Conservation (phyloP, 2,797 vertebrate species). For the Oreonectes daqikongensis region DNA sequence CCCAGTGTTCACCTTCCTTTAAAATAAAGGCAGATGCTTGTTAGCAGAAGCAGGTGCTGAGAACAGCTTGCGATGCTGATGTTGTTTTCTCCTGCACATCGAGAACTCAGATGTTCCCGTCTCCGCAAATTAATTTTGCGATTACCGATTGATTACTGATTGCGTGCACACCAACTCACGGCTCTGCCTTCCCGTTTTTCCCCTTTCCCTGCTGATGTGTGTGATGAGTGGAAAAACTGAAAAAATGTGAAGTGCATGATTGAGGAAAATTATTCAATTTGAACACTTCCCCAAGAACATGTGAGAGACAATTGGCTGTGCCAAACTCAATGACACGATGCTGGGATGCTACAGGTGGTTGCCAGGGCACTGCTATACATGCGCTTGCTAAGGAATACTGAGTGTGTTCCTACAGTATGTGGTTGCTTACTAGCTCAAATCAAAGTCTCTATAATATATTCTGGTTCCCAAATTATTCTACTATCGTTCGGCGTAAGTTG, state of each 20-base stretch:
- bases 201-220: neutral
- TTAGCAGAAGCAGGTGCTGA: constrained; percentile 77
- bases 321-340: neutral
- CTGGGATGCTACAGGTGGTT: neutral
- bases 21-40: constrained; percentile 81
- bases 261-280: constrained; percentile 23
- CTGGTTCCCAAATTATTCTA: too few relatives aligned
- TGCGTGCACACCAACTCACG: constrained; percentile 66
- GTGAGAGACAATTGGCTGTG: neutral
- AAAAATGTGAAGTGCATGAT: constrained; percentile 63
- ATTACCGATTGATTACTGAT: constrained; percentile 76
- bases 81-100: constrained; percentile 63
- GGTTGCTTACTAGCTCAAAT: neutral
- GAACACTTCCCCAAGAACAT: neutral
- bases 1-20: constrained; percentile 63
- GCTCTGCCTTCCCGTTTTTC: constrained; percentile 54
- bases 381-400: neutral
- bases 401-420: neutral
- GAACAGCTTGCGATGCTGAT: constrained; percentile 79
- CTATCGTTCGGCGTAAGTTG: too few relatives aligned
- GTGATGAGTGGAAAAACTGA: constrained; percentile 32
- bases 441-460: too few relatives aligned
- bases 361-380: neutral
- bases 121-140: constrained; percentile 79
- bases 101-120: constrained; percentile 73